Evolutionary conservation across 2,888 invertebrate species (phyloP).

Genomic region (Callinectes sapidus): DNA sequence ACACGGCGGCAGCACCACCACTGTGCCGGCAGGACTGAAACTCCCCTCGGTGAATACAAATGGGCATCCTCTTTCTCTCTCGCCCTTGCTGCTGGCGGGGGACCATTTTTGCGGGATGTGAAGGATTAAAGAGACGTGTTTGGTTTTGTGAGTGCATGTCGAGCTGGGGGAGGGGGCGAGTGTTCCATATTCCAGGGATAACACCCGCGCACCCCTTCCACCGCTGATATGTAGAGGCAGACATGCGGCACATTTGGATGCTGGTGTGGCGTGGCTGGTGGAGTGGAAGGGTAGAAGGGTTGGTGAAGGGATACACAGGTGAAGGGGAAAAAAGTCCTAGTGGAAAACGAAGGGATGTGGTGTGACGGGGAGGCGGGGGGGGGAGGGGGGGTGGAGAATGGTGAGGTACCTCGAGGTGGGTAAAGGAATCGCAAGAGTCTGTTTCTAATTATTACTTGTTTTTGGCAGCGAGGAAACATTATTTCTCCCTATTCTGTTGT

Average conservation of each 20-base stretch:
- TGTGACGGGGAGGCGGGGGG: neutral
- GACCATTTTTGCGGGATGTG: slow-evolving; percentile 43
- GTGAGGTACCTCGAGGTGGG: neutral
- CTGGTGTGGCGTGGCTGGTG: neutral
- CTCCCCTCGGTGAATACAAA: slow-evolving; percentile 39
- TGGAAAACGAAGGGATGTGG: neutral
- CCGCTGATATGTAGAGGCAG: slow-evolving; percentile 25
- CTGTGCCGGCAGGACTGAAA: neutral
- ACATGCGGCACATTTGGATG: neutral
- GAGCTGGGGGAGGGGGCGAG: slow-evolving; percentile 2
- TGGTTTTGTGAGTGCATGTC: slow-evolving; percentile 46
- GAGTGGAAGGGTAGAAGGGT: neutral
- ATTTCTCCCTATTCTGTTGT: neutral
- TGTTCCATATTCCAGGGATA: slow-evolving; percentile 11
- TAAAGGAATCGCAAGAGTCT: neutral
- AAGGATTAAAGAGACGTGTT: slow-evolving; percentile 49
- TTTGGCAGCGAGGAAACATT: neutral
- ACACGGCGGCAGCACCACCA: neutral
- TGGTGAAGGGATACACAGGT: neutral
- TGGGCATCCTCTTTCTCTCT: slow-evolving; percentile 9
- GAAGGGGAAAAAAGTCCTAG: neutral
- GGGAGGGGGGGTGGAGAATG: neutral
- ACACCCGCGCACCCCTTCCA: slow-evolving; percentile 10
- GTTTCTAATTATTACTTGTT: neutral
- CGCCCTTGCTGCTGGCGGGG: neutral